Conservation (phyloP, 1,140 invertebrate genomes). For the Sarcophaga peregrina region DNA sequence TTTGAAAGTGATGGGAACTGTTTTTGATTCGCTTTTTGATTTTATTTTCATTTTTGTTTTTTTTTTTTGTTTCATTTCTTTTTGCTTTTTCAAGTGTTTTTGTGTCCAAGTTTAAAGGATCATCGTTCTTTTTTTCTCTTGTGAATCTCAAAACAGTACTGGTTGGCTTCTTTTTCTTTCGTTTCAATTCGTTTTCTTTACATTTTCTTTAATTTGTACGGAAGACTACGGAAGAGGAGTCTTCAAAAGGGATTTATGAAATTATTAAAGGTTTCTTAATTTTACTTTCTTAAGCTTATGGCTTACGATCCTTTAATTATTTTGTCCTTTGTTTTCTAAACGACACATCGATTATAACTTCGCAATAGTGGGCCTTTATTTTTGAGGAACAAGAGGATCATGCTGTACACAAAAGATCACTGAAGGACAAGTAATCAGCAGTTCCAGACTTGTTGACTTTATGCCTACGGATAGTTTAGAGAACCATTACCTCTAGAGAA, state of each 20-base stretch:
- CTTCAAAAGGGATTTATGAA: not conserved
- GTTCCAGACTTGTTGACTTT: no score
- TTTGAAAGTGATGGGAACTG: conserved; percentile 41
- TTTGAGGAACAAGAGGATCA: no score
- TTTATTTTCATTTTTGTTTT: no score
- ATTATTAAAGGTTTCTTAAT: not conserved
- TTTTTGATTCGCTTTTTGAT: not conserved
- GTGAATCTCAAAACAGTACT: not conserved
- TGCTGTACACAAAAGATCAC: no score
- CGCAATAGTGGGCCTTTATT: no score
- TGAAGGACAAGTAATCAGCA: no score
- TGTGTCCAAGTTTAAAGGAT: not conserved
- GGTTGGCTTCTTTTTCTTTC: not conserved
- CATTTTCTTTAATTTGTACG: not conserved
- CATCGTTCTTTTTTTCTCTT: not conserved
- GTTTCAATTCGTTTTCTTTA: not conserved
- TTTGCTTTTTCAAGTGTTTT: not conserved
- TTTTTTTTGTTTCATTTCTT: no score
- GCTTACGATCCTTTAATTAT: no score
- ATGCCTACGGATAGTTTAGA: no score
- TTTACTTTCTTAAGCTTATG: not conserved
- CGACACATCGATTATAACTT: no score
- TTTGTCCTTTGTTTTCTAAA: no score
- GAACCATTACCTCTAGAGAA: no score
- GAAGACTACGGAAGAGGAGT: not conserved